Conservation (phyloP, 2,113 vertebrate genomes). For the Uropsilus gracilis region DNA sequence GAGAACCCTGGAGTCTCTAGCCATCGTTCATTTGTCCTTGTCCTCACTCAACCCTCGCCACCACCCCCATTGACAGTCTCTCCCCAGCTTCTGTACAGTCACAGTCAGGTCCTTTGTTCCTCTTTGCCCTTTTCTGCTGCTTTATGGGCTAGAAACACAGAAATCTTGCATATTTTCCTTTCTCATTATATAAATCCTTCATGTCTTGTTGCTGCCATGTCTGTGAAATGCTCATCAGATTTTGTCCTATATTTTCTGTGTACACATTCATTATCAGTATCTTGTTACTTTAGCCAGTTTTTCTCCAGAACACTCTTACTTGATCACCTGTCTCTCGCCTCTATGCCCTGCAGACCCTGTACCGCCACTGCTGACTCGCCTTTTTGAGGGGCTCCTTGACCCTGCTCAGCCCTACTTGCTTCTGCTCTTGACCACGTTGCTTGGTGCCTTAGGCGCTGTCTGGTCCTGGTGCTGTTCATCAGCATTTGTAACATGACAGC, state of each 20-base stretch:
- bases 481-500: too few relatives aligned
- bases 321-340: too few relatives aligned
- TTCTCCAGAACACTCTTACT: neutral
- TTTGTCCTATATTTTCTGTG: neutral
- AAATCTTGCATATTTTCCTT: neutral
- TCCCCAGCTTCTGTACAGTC: neutral
- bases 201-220: neutral
- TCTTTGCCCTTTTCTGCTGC: neutral
- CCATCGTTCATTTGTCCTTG: rapidly evolving
- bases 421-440: neutral
- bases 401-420: neutral
- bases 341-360: neutral
- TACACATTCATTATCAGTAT: rapidly evolving
- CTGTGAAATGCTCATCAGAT: too few relatives aligned
- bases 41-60: neutral
- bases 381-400: neutral
- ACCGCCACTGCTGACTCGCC: neutral
- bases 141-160: neutral
- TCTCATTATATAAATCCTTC: neutral
- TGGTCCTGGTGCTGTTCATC: neutral
- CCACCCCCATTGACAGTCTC: rapidly evolving
- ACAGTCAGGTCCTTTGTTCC: neutral
- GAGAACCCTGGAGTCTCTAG: neutral
- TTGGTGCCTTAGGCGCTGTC: neutral
- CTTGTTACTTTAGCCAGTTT: neutral